A percentile compares a stretch with the other conserved stretches of the same genome.
phyloP scores from a whole-genome alignment of 2,888 invertebrate species.

The Conomelus anceps region DNA sequence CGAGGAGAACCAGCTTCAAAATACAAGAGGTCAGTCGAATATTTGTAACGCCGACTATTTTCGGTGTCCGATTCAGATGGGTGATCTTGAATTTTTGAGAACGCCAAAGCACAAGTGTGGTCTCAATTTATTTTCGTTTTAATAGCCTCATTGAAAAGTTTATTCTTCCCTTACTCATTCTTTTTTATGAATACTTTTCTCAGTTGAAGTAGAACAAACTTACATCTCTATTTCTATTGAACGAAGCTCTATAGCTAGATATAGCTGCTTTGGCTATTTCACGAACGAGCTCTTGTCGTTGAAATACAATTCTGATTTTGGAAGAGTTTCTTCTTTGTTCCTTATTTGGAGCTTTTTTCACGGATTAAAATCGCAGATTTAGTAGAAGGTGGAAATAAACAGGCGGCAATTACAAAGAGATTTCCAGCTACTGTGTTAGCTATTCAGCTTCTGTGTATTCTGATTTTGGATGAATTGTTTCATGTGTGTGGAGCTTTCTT shows the following conservation, averaged over 20 bases:
- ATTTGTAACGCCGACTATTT: background rate
- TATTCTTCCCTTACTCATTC: background rate
- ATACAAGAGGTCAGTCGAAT: conserved; percentile 58
- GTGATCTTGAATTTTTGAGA: background rate
- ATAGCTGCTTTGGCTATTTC: too few relatives aligned
- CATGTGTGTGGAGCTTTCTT: too few relatives aligned
- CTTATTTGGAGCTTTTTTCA: too few relatives aligned
- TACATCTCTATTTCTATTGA: background rate
- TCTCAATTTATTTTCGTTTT: background rate
- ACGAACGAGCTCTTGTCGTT: too few relatives aligned
- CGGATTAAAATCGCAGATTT: too few relatives aligned
- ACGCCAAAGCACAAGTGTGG: background rate
- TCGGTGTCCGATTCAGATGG: background rate
- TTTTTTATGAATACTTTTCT: background rate
- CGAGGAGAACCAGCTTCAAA: conserved; percentile 57
- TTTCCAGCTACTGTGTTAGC: too few relatives aligned
- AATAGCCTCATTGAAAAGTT: background rate
- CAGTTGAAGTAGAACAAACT: background rate
- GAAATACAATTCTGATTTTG: too few relatives aligned
- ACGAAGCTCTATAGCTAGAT: background rate
- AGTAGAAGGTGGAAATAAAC: too few relatives aligned
- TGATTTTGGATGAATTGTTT: too few relatives aligned
- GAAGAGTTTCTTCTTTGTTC: too few relatives aligned
- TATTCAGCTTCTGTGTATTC: too few relatives aligned
- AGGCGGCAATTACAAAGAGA: too few relatives aligned